Percentiles rank a stretch among this genome's conserved stretches.
Conservation (phyloP, 2,113 vertebrate species). For the Sceloporus tristichus region DNA sequence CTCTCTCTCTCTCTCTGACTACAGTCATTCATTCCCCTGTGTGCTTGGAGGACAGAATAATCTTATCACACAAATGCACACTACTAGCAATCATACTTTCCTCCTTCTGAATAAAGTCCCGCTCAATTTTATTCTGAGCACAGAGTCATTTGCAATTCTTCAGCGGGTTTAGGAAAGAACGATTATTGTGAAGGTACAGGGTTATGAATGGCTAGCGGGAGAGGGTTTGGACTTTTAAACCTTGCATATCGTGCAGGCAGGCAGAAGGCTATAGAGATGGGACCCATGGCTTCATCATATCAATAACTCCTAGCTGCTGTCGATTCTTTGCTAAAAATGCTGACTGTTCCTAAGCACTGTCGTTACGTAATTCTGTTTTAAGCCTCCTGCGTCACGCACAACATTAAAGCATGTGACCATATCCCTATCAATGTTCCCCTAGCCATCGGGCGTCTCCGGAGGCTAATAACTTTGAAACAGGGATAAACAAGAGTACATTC, state of each 20-base stretch:
- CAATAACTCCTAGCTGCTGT: background rate
- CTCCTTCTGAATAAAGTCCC: background rate
- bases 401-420: background rate
- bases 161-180: too few relatives aligned
- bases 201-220: background rate
- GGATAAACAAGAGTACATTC: background rate
- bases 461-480: slow-evolving; percentile 20
- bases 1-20: background rate
- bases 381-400: background rate
- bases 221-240: too few relatives aligned
- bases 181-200: background rate
- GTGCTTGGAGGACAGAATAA: background rate
- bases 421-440: background rate
- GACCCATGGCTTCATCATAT: background rate
- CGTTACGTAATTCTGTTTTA: background rate
- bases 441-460: background rate
- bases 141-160: background rate
- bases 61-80: background rate
- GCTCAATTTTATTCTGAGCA: background rate
- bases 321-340: slow-evolving; percentile 3
- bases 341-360: background rate
- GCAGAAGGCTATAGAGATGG: too few relatives aligned
- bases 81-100: background rate
- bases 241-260: too few relatives aligned
- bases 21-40: background rate